Base-by-base conservation (phyloP, 2,888 invertebrate species). In the Ormyrus nitidulus region DNA sequence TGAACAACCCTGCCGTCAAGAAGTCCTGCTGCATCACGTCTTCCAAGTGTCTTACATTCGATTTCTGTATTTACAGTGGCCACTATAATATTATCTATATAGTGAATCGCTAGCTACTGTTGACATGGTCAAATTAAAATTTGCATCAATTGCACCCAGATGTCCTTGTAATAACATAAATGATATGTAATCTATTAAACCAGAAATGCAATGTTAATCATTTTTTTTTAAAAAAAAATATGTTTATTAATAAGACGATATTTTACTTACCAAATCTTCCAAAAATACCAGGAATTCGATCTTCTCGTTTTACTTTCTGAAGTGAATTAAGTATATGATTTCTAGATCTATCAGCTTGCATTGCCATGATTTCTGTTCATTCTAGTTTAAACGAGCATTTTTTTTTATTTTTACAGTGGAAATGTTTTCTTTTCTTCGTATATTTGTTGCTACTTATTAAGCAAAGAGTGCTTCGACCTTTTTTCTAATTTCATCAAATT, bases 111-210 rank as follows among this genome's bases (percentile, higher is more conserved):
- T 98, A 0, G 97, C 97, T 0, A n/a, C n/a, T n/a, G 98, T 99
- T 0, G 99, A 99, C 85, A 99, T 95, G 0, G 99, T 99, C 0
- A 98, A 94, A 90, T 99, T 99, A 90, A 97, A 99, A 89, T 96
- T 97, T 11, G 92, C 91, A 88, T 98, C 97, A 83, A 99, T 98
- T 0, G 95, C 97, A 10, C 99, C 99, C 51, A 99, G 93, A 89
- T 99, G 98, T 7, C 99, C 99, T 97, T 97, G 87, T 19, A 89
- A 83, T 19, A n/a, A n/a, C n/a, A n/a, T n/a, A n/a, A n/a, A n/a
- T n/a, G n/a, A n/a, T n/a, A 76, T 54, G 9, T 56, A n/a, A 54
- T 19, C 64, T 49, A 19, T n/a, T 75, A 58, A 11, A 54, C 11
- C n/a, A n/a, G n/a, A n/a, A n/a, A n/a, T n/a, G n/a, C n/a, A n/a